Conservation (phyloP, 1,140 invertebrate species). For the Aphelenchoides besseyi region DNA sequence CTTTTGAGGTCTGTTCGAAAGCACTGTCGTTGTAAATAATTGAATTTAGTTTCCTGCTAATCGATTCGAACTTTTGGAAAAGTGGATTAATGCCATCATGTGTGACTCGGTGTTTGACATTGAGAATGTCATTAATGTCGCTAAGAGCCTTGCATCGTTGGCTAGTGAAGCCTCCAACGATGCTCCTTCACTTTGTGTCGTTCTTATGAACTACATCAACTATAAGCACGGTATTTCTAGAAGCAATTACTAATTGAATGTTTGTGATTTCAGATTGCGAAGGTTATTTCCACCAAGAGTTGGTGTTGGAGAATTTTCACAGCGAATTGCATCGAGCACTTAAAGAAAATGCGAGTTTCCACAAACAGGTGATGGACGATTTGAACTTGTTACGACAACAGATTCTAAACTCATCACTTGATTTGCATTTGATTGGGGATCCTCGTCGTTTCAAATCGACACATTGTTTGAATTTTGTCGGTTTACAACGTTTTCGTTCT, state of each 20-base stretch:
- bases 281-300: background rate
- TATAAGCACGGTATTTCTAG: background rate
- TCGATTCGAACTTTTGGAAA: background rate
- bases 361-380: background rate
- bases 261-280: conserved; percentile 7
- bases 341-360: background rate
- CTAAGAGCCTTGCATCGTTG: background rate
- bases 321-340: background rate
- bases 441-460: too few species aligned
- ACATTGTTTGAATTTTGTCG: background rate
- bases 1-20: background rate
- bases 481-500: background rate
- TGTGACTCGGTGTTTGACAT: background rate
- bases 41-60: background rate
- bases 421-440: background rate
- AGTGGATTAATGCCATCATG: background rate
- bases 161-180: background rate
- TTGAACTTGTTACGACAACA: background rate
- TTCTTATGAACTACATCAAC: background rate
- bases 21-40: too few species aligned
- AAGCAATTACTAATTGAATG: background rate
- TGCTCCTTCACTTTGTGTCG: background rate
- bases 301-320: background rate
- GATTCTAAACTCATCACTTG: background rate
- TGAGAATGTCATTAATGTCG: background rate